Base-by-base conservation (phyloP, 2,888 invertebrate genomes). In the Xylocampa areola region DNA sequence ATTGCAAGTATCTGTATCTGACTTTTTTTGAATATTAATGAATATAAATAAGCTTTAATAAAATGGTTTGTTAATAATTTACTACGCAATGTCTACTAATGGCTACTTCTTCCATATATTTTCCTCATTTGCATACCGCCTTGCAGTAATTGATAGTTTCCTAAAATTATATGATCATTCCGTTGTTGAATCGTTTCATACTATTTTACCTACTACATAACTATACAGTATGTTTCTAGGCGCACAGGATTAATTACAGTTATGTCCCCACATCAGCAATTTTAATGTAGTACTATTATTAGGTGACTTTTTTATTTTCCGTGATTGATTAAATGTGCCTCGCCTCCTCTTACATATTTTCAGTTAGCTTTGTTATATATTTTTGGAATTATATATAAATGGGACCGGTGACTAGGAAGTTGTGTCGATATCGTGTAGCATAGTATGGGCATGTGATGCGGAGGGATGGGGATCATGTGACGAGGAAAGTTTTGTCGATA, bases 211-310 rank as follows among this genome's bases (percentile, higher is more conserved):
- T n/a, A n/a, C n/a, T n/a, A n/a, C n/a, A 64, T 69, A 36, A 69
- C 65, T 44, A 50, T 51, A 43, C 29, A 50, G 58, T 51, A 43
- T 40, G 39, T 33, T 36, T 40, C 36, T 39, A 49, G 49, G 33
- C 58, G 58, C 47, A 45, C 51, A 52, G 45, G n/a, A 55, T 68
- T 68, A 64, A 68, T 68, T 69, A 65, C 43, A 54, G 49, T 53
- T 54, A 58, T 29, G 52, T 54, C 53, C 54, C 45, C 23, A 47
- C 65, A 62, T 62, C 54, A 49, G 68, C 23, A 33, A n/a, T n/a
- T n/a, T n/a, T n/a, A n/a, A n/a, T n/a, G n/a, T n/a, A n/a, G n/a
- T n/a, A n/a, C n/a, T n/a, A n/a, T n/a, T n/a, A n/a, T n/a, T n/a
- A n/a, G n/a, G n/a, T n/a, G n/a, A n/a, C 58, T 54, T 33, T 44